A percentile compares a stretch with the other conserved stretches of the same genome.
Conservation (phyloP, 2,888 invertebrate genomes). For the Drosophila stalkeri region DNA sequence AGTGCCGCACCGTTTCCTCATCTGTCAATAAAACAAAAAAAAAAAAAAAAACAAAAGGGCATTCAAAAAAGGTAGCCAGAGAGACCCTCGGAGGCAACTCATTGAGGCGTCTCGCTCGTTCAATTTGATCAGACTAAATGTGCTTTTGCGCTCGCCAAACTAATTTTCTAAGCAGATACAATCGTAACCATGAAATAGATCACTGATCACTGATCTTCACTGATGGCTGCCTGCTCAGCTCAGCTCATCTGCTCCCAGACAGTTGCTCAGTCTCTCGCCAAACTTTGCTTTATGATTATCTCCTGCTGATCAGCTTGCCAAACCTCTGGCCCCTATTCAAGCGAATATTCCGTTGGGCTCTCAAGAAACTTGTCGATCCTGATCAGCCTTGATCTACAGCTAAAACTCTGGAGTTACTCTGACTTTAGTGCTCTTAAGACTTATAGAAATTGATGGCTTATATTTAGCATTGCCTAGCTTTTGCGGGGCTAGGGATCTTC, state of each 20-base stretch:
- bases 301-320: no score
- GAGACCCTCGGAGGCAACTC: slow-evolving; percentile 27
- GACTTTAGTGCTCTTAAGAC: neutral
- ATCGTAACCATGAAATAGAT: slow-evolving; percentile 39
- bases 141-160: slow-evolving; percentile 21
- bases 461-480: no score
- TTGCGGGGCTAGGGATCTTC: neutral
- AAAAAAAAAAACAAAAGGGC: no score
- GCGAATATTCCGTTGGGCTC: neutral
- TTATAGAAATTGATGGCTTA: no score
- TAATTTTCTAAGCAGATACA: slow-evolving; percentile 44
- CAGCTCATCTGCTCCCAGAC: neutral
- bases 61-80: slow-evolving; percentile 41
- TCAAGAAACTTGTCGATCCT: neutral
- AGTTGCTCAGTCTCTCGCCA: neutral
- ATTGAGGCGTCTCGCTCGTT: slow-evolving; percentile 61
- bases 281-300: neutral
- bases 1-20: neutral
- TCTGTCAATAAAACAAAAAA: slow-evolving; percentile 17
- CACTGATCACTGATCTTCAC: slow-evolving; percentile 28
- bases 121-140: slow-evolving; percentile 38
- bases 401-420: neutral
- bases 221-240: neutral
- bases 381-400: neutral
- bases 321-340: neutral